Evolutionary conservation across 2,888 invertebrate genomes (phyloP).

Genomic region (Lamellibrachia columna): DNA sequence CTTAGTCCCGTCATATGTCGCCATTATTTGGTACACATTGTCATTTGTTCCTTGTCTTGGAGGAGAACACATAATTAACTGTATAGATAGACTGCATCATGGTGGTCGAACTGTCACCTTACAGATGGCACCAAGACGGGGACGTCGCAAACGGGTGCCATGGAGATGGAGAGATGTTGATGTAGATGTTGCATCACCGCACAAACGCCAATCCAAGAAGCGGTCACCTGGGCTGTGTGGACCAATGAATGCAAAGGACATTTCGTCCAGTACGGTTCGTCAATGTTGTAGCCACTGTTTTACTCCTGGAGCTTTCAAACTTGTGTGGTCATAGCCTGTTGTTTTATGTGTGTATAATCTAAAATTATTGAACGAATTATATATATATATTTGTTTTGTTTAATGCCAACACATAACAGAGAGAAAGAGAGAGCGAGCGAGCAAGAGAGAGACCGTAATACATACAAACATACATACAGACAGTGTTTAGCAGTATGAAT

Average conservation of each 20-base stretch:
- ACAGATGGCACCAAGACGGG: conserved; percentile 10
- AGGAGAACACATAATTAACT: not conserved
- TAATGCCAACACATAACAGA: too few relatives aligned
- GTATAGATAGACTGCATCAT: not conserved
- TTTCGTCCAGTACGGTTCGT: not conserved
- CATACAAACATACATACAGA: too few relatives aligned
- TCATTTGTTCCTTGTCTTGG: too few relatives aligned
- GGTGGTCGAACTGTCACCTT: not conserved
- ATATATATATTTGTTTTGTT: too few relatives aligned
- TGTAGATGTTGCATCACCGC: not conserved
- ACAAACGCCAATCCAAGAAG: not conserved
- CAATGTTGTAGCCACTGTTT: conserved; percentile 2
- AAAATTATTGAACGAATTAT: too few relatives aligned
- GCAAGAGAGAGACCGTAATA: too few relatives aligned
- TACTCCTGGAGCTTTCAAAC: not conserved
- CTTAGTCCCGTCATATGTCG: too few relatives aligned
- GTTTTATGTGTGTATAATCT: not conserved
- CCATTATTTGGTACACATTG: too few relatives aligned
- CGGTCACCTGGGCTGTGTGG: not conserved
- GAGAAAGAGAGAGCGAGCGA: too few relatives aligned
- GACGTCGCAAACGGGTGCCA: not conserved
- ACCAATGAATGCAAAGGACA: not conserved
- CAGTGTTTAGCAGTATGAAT: too few relatives aligned
- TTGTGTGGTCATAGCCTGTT: too few relatives aligned
- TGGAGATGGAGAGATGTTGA: not conserved